Base-by-base conservation (phyloP, 2,888 invertebrate species). In the Resseliella maxima region DNA sequence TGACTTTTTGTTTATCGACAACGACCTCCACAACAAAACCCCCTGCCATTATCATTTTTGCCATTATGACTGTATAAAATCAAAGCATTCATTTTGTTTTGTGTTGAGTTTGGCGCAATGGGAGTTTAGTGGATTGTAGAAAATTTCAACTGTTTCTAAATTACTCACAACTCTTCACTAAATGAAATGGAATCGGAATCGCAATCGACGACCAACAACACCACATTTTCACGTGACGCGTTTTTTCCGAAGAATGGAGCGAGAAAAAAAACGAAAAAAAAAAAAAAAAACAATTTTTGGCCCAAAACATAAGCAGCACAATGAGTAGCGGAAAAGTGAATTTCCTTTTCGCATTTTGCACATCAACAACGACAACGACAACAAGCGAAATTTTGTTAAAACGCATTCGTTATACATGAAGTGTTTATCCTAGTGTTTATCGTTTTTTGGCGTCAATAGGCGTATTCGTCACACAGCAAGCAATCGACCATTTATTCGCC, bases 291-390 rank as follows among this genome's bases (percentile, higher is more conserved):
- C n/a, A n/a, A n/a, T n/a, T n/a, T n/a, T n/a, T n/a, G n/a, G n/a
- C n/a, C 41, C 41, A 41, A 41, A 5, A 50, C 18, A 50, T 50
- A 59, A 59, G 59, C 59, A 59, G 46, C 46, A 59, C 59, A 59
- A 59, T 59, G 59, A 59, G 24, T 24, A 59, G 24, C 59, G 24
- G 59, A 59, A 59, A 59, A 59, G 59, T 59, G 59, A 59, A 59
- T 59, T 59, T 59, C 59, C 59, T 59, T 59, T 59, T 59, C 59
- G 59, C 59, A 72, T 72, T 59, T 72, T 72, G 72, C 27, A 72
- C 72, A 72, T 72, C 72, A 72, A 31, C 72, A 72, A 24, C 59
- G 50, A 3, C n/a, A 24, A n/a, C 50, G n/a, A 41, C 59, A 24
- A 59, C 59, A 59, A 18, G 10, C 59, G 24, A 59, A 59, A 5